Base-by-base conservation (phyloP, 92 coral and sea anemone genomes). In the Palythoa grandis region DNA sequence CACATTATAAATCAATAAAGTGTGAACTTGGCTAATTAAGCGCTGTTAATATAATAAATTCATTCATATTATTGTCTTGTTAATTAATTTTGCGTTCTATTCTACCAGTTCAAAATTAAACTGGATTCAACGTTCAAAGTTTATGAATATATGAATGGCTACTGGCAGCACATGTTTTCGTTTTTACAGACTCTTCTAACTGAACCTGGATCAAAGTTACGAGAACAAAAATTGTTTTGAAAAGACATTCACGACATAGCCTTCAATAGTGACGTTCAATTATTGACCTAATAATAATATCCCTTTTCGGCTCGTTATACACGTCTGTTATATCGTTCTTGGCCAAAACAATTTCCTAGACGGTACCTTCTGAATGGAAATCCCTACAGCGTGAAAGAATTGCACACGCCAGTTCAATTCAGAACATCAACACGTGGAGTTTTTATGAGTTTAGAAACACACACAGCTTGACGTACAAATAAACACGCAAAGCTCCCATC, bases 1-100 rank as follows among this genome's bases (percentile, higher is more conserved):
- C 47, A 76, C 67, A 76, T 54, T 76, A 76, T 23, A 76, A 76
- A 16, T 76, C 50, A 76, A 76, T 76, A 76, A 76, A 54, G 82
- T 76, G 82, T 54, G 82, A 76, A 76, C 66, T 56, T 13, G 12
- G 68, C 53, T 76, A 76, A 76, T 76, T 76, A 53, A 37, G 37
- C 38, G 67, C 7, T 12, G 67, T 76, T 54, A 76, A 54, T 65
- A 35, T 19, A 53, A 14, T 13, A 56, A 29, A 11, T 8, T 24
- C 63, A 76, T 39, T 72, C 77, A 17, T 38, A 7, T 47, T 37
- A 72, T 53, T 76, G 82, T 76, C 48, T 56, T 24, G 67, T 53
- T 54, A 38, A 40, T 40, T 76, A 13, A 52, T 7, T 29, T 13
- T 19, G 24, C 40, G 52, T 22, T 53, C 63, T 54, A 24, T 76